A percentile compares a stretch with the other conserved stretches of the same genome.
Evolutionary conservation across 2,797 vertebrate species (phyloP).

Genomic region (Premnoplex brunnescens): DNA sequence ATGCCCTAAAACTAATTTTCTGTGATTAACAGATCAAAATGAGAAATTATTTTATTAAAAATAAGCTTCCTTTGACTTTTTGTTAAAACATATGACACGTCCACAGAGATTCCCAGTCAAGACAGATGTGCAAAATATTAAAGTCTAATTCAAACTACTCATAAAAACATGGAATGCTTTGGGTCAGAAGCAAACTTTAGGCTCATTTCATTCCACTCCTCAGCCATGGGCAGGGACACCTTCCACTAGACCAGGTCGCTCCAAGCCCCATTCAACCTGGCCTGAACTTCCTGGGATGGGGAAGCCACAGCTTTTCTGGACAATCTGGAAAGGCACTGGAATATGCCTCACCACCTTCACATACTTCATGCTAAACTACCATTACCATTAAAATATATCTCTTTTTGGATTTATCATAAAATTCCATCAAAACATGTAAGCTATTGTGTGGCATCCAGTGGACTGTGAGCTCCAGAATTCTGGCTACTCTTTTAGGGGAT

Average conservation of each 20-base stretch:
- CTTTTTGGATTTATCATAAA: neutral
- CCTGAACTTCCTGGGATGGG: neutral
- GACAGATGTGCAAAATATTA: neutral
- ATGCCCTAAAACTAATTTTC: neutral
- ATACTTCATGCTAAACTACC: neutral
- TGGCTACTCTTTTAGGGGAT: neutral
- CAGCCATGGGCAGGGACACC: neutral
- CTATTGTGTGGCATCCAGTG: neutral
- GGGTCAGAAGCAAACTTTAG: neutral
- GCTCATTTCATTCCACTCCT: too few species aligned
- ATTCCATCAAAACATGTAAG: neutral
- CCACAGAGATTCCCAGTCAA: neutral
- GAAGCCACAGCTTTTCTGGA: neutral
- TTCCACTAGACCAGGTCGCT: neutral
- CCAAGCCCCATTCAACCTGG: neutral
- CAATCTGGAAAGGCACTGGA: neutral
- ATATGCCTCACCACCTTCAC: neutral
- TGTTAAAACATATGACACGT: neutral
- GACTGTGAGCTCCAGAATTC: neutral
- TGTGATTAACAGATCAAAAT: neutral
- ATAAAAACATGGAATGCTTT: neutral
- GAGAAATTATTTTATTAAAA: neutral
- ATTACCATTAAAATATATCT: neutral
- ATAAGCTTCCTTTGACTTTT: neutral
- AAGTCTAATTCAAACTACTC: neutral